Percentiles rank a stretch among this genome's conserved stretches.
Conservation (phyloP, 2,888 invertebrate species). For the Hydropsyche betteni region DNA sequence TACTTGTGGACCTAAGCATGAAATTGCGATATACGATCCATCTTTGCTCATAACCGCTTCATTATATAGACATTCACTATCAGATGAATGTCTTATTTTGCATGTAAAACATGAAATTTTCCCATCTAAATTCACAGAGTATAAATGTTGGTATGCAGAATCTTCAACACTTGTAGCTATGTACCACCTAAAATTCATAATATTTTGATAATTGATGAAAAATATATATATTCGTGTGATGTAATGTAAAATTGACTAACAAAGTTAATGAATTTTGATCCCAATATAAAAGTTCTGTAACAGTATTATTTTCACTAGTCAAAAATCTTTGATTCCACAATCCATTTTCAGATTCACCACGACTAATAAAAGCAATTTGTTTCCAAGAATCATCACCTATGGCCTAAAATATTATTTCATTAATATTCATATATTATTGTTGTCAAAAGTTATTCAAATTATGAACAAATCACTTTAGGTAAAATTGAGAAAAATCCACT, state of each 20-base stretch:
- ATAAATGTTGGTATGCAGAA: slow-evolving; percentile 83
- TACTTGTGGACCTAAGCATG: slow-evolving; percentile 85
- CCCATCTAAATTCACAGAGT: slow-evolving; percentile 70
- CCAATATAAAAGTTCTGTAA: slow-evolving; percentile 79
- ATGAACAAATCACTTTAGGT: slow-evolving; percentile 66
- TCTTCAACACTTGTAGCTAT: slow-evolving; percentile 79
- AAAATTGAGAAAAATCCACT: slow-evolving; percentile 76
- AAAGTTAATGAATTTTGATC: slow-evolving; percentile 71
- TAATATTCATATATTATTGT: not conserved
- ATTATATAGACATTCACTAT: slow-evolving; percentile 72
- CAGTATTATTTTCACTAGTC: slow-evolving; percentile 65
- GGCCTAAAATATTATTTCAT: slow-evolving; percentile 59
- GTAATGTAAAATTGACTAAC: slow-evolving; percentile 62
- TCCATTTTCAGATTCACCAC: slow-evolving; percentile 55
- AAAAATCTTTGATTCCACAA: slow-evolving; percentile 58
- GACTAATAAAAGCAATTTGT: slow-evolving; percentile 70
- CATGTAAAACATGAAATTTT: slow-evolving; percentile 81
- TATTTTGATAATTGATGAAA: not conserved
- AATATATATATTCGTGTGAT: not conserved
- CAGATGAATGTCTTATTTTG: slow-evolving; percentile 64
- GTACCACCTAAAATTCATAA: slow-evolving; percentile 75
- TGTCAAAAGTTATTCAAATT: slow-evolving; percentile 29
- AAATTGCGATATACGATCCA: slow-evolving; percentile 75
- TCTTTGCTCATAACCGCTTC: slow-evolving; percentile 74
- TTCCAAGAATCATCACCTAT: slow-evolving; percentile 68